Evolutionary conservation across 2,888 invertebrate genomes (phyloP), one percentile per base, ranked within the genome.

Genomic region (Hydrotaea cyrtoneurina): DNA sequence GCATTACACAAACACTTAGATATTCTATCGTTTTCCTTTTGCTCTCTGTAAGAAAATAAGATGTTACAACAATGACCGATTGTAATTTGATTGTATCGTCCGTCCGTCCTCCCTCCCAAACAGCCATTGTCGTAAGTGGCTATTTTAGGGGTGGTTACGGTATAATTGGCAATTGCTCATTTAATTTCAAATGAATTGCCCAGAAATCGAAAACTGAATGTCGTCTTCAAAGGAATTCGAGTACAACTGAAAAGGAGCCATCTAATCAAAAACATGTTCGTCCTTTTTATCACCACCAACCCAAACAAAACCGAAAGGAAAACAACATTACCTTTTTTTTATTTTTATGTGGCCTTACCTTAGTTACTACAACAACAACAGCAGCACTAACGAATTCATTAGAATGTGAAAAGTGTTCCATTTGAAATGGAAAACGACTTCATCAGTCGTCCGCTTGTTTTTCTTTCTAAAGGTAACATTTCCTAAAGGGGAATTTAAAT

Each of bases 1-100:
- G 17, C 43, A 59, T 26, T 13, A 62, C 55, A 23, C 5, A 57
- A 57, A 57, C 26, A 26, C n/a, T 2, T 26, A 62, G 31, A 62
- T 39, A 10, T 69, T 36, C 15, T 62, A 13, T 4, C 7, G 31
- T 26, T 59, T 31, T 36, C 19, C 53, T 69, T 50, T 82, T 43
- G 50, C 57, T 66, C 10, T 74, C 78, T 50, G 10, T 26, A 26
- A 53, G 64, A 64, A 69, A 85, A 81, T 85, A 85, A 85, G 81
- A 85, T 81, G 85, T 85, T 82, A 77, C 83, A 75, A 72, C 85
- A 82, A 73, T 82, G 85, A 82, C 76, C 79, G 79, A 79, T 82
- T 85, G 84, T 55, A 64, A 66, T 76, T 46, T 72, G 43, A 82
- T 85, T 79, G 79, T 77, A 69, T 36, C 36, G 17, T 31, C 17